phyloP scores from a whole-genome alignment of 2,888 invertebrate species.

The Nasonovia ribisnigri region DNA sequence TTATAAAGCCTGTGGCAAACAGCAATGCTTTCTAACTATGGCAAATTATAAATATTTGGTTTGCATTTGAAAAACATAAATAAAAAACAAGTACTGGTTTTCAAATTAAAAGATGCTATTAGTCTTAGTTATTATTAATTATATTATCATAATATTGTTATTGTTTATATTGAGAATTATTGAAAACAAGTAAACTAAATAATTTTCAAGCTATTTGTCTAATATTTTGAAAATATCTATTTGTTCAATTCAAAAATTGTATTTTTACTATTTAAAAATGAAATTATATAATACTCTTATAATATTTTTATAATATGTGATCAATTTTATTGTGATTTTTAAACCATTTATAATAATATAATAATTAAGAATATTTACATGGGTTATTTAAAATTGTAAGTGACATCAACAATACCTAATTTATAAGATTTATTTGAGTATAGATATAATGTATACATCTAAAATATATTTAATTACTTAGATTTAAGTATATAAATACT shows the following conservation, averaged over 20 bases:
- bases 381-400: conserved; percentile 3
- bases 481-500: background rate
- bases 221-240: background rate
- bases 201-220: background rate
- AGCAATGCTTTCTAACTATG: background rate
- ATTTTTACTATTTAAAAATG: background rate
- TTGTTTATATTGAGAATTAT: background rate
- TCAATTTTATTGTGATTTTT: background rate
- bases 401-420: background rate
- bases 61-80: background rate
- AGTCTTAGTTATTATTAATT: conserved; percentile 52
- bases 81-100: conserved; percentile 59
- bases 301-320: background rate
- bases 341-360: background rate
- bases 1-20: background rate
- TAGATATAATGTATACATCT: background rate
- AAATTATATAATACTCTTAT: background rate
- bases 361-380: background rate
- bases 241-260: background rate
- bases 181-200: background rate
- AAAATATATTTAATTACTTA: background rate
- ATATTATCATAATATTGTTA: background rate
- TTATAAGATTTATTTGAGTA: background rate
- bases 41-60: conserved; percentile 15
- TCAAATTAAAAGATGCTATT: conserved; percentile 64